Evolutionary conservation across 1,140 invertebrate genomes (phyloP), one percentile per base, ranked within the genome.

Genomic region (Pseudoatta argentina): DNA sequence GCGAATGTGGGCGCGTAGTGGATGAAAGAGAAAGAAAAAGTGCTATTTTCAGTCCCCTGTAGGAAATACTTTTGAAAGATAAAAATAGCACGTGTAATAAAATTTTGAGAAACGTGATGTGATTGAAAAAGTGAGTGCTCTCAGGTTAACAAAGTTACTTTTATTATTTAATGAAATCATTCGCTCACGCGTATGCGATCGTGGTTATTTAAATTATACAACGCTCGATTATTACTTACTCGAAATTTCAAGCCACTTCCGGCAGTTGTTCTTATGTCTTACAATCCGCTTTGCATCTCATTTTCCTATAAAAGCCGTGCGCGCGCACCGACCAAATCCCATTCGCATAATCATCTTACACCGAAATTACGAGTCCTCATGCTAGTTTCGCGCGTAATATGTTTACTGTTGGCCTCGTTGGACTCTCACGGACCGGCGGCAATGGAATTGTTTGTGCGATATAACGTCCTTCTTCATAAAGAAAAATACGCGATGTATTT

Each of bases 281-380:
- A 44, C 66, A 81, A 81, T 71, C 64, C 30, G 51, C 64, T 81
- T 71, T 81, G 64, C 78, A 71, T 81, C 30, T 81, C 51, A 81
- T 81, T 57, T 69, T 67, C 63, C 21, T 67, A 30, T 24, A 78
- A 64, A 77, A 78, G 59, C 75, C 21, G 27, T 3, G 61, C 63
- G 48, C 48, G 48, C 6, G n/a, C 21, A 16, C 34, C 39, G 21
- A 24, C 51, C 48, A 24, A 69, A 34, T 81, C 48, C 10, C 34
- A 81, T 81, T 57, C 51, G 64, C 34, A 27, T 57, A 81, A 69
- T 81, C 64, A 81, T n/a, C 30, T 81, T 81, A 71, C 51, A 5
- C 8, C 16, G 21, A 81, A 81, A 71, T 81, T 81, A 81, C 55
- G 64, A 55, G n/a, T 55, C 64, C n/a, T 81, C 51, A 71, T 24